These are phyloP conservation scores for Agrotis puta DNA, from an alignment of 2,888 invertebrate species.

Conservation along the genomic window DNA sequence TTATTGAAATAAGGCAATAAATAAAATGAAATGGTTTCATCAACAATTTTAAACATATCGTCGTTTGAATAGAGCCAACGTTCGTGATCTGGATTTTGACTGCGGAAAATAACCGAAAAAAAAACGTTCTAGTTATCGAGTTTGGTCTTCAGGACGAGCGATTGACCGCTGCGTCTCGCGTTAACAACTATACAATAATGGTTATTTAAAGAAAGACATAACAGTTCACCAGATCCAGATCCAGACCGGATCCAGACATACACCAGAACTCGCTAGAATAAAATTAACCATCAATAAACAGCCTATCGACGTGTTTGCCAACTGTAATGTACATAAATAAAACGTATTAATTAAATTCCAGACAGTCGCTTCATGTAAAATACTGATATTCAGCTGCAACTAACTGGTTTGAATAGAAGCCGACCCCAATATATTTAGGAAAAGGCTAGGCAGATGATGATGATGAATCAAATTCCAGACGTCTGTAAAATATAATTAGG, in stretches of 20 bases:
- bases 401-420: too few species aligned
- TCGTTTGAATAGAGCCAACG: neutral
- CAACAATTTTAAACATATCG: neutral
- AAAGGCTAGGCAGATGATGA: too few species aligned
- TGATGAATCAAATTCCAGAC: neutral
- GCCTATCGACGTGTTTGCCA: neutral
- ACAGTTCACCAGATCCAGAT: neutral
- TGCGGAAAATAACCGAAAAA: too few species aligned
- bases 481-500: neutral
- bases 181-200: too few species aligned
- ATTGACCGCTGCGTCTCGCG: too few species aligned
- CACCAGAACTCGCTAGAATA: neutral
- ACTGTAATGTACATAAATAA: neutral
- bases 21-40: conserved; percentile 3
- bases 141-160: too few species aligned
- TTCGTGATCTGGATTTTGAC: too few species aligned
- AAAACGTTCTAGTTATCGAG: too few species aligned
- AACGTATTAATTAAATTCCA: neutral
- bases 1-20: conserved; percentile 13
- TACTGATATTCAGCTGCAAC: too few species aligned
- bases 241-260: conserved; percentile 21
- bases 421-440: too few species aligned
- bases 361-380: too few species aligned
- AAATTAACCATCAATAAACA: neutral
- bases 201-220: too few species aligned